Evolutionary conservation across 2,797 vertebrate species (phyloP), one percentile per base, ranked within the genome.

Genomic region (Staurois parvus): DNA sequence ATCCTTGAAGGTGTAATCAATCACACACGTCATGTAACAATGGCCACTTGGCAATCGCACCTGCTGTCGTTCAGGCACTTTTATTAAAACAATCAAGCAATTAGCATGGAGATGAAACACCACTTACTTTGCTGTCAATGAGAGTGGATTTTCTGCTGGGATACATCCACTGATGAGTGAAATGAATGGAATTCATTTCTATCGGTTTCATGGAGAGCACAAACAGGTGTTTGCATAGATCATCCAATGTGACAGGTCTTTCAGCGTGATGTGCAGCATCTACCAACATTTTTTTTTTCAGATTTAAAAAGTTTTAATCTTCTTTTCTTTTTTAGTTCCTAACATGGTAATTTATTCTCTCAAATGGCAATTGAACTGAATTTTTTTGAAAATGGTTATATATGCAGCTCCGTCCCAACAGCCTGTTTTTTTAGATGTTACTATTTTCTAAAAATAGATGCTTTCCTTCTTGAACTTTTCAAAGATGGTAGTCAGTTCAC

Each of bases 81-180:
- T 80, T 85, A 75, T 85, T 85, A 85, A 80, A 73, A 85, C 77
- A 80, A 80, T 85, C 72, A 81, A 76, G 78, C 72, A 85, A 85
- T 85, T 85, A 81, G 40, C 72, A 76, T 81, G 28, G 64, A 76
- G 78, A 85, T 76, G 74, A 85, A 68, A 45, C n/a, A 40, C 10
- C 19, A 30, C 62, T 75, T 76, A 19, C 26, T 74, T 56, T 75
- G 40, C 62, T 85, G 84, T 77, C 70, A 85, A 24, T 74, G 24
- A 59, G 37, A 75, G 72, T 42, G 34, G 70, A 34, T 75, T 80
- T 56, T 85, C 52, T 68, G 40, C 34, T 21, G 62, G 64, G 72
- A 85, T 85, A 81, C 30, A 48, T 85, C 84, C 77, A 85, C 40
- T 52, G 34, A 68, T 85, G 70, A 85, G 76, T 79, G 76, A 79